These are phyloP conservation scores for Pomacea maculata DNA, from an alignment of 1,140 invertebrate species.

Conservation along the genomic window DNA sequence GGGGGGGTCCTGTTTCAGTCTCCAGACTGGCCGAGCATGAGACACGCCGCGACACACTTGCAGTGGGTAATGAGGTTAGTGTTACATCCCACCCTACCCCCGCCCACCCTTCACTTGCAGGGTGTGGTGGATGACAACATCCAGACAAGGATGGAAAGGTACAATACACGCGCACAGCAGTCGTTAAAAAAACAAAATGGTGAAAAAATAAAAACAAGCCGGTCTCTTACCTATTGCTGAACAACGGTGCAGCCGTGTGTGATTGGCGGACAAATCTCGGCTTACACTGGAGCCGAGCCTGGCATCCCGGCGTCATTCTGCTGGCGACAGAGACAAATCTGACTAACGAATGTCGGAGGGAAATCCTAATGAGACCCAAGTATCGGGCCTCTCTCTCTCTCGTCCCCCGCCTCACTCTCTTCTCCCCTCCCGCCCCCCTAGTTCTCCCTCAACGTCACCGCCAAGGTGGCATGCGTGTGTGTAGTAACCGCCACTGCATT, in stretches of 20 bases:
- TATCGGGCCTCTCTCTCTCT: background rate
- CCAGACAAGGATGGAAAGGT: background rate
- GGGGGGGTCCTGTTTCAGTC: background rate
- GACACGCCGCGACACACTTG: no score
- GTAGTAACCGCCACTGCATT: background rate
- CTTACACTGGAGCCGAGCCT: background rate
- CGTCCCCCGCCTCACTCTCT: background rate
- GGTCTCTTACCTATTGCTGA: background rate
- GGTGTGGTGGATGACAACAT: no score
- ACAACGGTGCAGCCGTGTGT: background rate
- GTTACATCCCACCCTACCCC: no score
- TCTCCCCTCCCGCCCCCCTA: background rate
- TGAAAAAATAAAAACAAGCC: background rate
- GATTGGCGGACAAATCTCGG: background rate
- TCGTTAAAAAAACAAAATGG: background rate
- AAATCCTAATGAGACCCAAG: background rate
- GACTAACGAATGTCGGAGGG: background rate
- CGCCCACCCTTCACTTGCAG: no score
- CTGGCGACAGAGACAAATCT: background rate
- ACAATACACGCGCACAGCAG: background rate
- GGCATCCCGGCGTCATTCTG: background rate
- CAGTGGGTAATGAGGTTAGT: no score
- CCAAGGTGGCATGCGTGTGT: background rate
- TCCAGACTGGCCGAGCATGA: background rate
- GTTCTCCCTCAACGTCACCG: no score